A percentile compares a stretch with the other conserved stretches of the same genome.
Conservation (phyloP, 2,113 vertebrate genomes). For the Colistium nudipinnis region DNA sequence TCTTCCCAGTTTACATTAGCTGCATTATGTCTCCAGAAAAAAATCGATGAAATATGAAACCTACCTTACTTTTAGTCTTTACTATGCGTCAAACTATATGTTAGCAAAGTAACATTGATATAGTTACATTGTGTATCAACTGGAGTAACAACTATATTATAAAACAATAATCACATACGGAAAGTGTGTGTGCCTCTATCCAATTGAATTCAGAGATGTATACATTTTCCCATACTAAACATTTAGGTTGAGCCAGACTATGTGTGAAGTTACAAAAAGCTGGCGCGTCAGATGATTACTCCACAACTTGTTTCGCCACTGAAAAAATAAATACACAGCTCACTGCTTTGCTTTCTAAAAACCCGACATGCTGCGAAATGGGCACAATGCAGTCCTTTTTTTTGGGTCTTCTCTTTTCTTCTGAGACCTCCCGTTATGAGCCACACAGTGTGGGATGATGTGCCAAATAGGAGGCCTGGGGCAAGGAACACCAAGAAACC, state of each 20-base stretch:
- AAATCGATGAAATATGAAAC: too few relatives aligned
- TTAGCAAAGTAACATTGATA: background rate
- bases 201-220: background rate
- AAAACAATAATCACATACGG: background rate
- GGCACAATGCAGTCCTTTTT: background rate
- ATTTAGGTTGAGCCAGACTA: background rate
- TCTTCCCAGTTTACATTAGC: background rate
- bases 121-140: background rate
- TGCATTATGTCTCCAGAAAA: too few relatives aligned
- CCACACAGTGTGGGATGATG: slow-evolving; percentile 57
- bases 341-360: slow-evolving; percentile 17
- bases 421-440: slow-evolving; percentile 56
- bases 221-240: background rate
- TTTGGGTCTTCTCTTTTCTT: slow-evolving; percentile 34
- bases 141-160: background rate
- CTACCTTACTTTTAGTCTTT: background rate
- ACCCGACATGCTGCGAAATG: slow-evolving; percentile 10
- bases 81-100: background rate
- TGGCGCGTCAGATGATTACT: background rate
- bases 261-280: background rate
- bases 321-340: slow-evolving; percentile 10
- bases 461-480: slow-evolving; percentile 68
- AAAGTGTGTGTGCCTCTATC: background rate
- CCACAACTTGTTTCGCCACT: background rate
- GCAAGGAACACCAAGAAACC: slow-evolving; percentile 79